Base-by-base conservation (phyloP, 1,140 invertebrate species). In the Dolichoris vasculosae region DNA sequence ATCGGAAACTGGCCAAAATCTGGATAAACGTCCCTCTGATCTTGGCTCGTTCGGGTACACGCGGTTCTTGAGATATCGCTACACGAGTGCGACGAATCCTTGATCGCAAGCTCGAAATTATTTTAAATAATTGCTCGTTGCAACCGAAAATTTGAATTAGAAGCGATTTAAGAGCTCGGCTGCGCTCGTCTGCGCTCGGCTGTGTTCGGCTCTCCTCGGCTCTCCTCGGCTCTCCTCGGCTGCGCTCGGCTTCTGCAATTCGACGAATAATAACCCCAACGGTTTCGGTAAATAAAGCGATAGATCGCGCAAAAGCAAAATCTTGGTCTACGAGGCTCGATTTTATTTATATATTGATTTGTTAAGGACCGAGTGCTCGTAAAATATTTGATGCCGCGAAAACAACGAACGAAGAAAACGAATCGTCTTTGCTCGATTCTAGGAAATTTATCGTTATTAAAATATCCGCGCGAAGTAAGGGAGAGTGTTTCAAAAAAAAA, bases 1-100 rank as follows among this genome's bases (percentile, higher is more conserved):
- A 64, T 6, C 48, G 30, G 35, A 30, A 20, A 15, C 55, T 13
- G 11, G 55, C 35, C 35, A 46, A 79, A 30, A 55, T 63, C 30
- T 63, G 35, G 69, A 83, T 43, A 63, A 83, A 32, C 46, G 26
- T 20, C 2, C 48, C 35, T 75, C n/a, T 43, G 55, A 75, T 83
- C 67, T 83, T 83, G 73, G 69, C 48, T 76, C 43, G 23, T 11
- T 8, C 23, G 59, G 26, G 1, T 9, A 9, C 20, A 55, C 51
- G 9, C 9, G 17, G 20, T 13, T 46, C 43, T 46, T 59, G 55
- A 59, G 23, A 26, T 59, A 59, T 59, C 26, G 55, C 20, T 2
- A 59, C 3, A 26, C 1, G 9, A 3, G 23, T 9, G 20, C 55
- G 23, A 59, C 0, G 23, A 59, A 59, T 59, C 20, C 1, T 26